Evolutionary conservation across 2,888 invertebrate species (phyloP), one percentile per base, ranked within the genome.

Genomic region (Tetheella fluctuosa): DNA sequence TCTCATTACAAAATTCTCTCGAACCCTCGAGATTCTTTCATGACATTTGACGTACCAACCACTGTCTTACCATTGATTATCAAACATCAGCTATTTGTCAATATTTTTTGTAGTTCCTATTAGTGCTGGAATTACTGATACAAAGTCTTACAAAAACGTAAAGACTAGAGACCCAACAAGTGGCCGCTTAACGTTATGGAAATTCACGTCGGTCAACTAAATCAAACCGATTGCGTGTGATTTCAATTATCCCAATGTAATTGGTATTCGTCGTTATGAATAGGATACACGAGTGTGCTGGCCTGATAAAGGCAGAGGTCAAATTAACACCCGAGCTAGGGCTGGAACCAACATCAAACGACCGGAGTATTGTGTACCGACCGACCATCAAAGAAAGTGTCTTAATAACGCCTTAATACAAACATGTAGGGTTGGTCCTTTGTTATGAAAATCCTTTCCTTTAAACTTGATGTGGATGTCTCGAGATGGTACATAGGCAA

Each of bases 161-260:
- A 2, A 0, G 0, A 37, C 30, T 6, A 15, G 6, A 4, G 42
- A 42, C 3, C 42, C n/a, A 48, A 20, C 17, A 48, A 20, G 10
- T 1, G 39, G 15, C n/a, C 42, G 42, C 1, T 17, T 42, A 17
- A 8, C 48, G 10, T 48, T 10, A 20, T n/a, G 6, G 59, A 55
- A 28, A 37, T 56, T 23, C 23, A 54, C 53, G 8, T 57, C 57
- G 48, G 7, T 52, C 42, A 57, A 64, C 61, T 62, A 60, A 64
- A 61, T 64, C 64, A 62, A 59, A 59, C 57, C 61, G 63, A 62
- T 61, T n/a, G n/a, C n/a, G 57, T 61, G 59, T 60, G 59, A 61
- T 65, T 73, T 61, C 73, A 71, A 68, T 70, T 68, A 70, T 61
- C 37, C 34, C 39, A 60, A 55, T 55, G 62, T 71, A 70, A 71